Conservation (phyloP, 2,888 invertebrate species). For the Boloria selene region DNA sequence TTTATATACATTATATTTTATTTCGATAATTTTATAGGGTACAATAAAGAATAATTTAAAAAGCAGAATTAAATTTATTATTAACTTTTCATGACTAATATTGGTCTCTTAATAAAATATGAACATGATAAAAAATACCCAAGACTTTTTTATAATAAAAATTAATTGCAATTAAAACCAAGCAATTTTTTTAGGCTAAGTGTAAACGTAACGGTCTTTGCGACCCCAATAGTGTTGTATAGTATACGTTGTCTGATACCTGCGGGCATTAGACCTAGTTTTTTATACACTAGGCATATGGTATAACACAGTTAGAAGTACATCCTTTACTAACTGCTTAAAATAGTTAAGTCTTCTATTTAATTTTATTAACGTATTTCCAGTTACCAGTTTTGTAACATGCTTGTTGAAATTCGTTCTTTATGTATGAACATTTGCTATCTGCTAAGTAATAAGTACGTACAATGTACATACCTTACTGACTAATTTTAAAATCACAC, state of each 20-base stretch:
- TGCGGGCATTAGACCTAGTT: constrained; percentile 45
- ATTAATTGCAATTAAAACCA: constrained; percentile 24
- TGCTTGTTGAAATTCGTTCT: constrained; percentile 1
- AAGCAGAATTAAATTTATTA: no score
- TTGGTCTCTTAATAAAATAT: no score
- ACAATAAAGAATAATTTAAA: no score
- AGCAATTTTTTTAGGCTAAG: constrained; percentile 27
- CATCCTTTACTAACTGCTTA: constrained; percentile 13
- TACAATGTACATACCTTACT: not conserved
- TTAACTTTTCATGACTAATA: not conserved
- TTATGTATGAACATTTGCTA: not conserved
- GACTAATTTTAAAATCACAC: constrained; percentile 8
- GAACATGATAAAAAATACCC: not conserved
- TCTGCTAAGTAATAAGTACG: not conserved
- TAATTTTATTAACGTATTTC: constrained; percentile 6
- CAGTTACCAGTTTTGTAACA: not conserved
- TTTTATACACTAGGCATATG: constrained; percentile 36
- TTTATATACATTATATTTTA: no score
- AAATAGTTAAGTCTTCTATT: not conserved
- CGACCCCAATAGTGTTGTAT: constrained; percentile 53
- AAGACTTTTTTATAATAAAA: constrained; percentile 1
- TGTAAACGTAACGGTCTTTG: constrained; percentile 54
- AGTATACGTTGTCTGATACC: constrained; percentile 41
- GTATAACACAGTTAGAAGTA: constrained; percentile 35
- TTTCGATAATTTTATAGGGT: no score